phyloP scores from a whole-genome alignment of 2,113 vertebrate genomes.

The Lamprologus lemairii region DNA sequence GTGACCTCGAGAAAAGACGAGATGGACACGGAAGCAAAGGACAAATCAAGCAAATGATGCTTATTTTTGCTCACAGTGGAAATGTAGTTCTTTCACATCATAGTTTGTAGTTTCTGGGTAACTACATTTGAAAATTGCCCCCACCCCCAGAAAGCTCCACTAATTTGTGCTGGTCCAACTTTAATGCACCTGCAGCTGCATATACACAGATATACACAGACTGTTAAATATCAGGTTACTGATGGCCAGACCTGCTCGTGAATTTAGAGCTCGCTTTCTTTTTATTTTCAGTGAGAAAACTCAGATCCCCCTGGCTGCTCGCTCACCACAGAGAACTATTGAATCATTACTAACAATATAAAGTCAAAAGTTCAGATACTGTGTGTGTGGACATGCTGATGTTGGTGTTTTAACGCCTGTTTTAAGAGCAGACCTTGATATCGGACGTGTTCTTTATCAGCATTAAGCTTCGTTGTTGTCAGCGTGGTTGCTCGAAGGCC shows the following conservation, averaged over 20 bases:
- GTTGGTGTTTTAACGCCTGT: not conserved
- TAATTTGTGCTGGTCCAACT: not conserved
- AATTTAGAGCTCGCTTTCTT: not conserved
- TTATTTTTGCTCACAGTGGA: not conserved
- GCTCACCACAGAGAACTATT: not conserved
- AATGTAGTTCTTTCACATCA: not conserved
- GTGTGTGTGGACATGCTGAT: not conserved
- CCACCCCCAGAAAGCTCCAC: not conserved
- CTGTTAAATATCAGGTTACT: not conserved
- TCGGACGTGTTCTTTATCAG: not conserved
- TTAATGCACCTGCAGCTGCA: not conserved
- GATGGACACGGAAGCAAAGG: not conserved
- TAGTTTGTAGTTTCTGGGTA: not conserved
- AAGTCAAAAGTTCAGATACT: not conserved
- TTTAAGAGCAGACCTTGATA: not conserved
- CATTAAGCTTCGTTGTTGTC: not conserved
- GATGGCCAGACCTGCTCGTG: not conserved
- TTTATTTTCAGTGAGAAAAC: not conserved
- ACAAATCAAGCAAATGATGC: not conserved
- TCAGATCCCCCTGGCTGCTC: not conserved
- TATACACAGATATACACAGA: not conserved
- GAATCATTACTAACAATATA: not conserved
- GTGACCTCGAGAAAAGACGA: not conserved
- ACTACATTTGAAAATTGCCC: accelerated
- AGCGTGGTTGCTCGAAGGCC: constrained; percentile 1